Evolutionary conservation across 2,797 vertebrate genomes (phyloP), one percentile per base, ranked within the genome.

Genomic region (Catamblyrhynchus diadema): DNA sequence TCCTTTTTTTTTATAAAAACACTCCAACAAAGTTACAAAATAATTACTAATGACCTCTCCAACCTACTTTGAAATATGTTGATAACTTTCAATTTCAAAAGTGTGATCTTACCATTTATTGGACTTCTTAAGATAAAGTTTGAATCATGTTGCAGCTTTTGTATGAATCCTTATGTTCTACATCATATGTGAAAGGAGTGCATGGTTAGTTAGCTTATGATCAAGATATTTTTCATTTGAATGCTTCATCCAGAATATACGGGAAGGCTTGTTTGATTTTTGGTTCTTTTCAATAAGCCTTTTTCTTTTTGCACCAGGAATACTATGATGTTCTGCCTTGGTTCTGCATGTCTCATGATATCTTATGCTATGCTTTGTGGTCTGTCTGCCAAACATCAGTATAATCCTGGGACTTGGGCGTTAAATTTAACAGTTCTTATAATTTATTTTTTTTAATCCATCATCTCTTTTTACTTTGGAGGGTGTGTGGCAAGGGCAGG

Each of bases 401-500:
- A 69, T 51, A 60, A 65, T 71, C 28, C 22, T 35, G 16, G 14
- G 19, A 8, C 28, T 47, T 78, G 5, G 3, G 8, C 28, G 27
- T 57, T 89, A 84, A 81, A 56, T 39, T 42, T 77, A 71, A 54
- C 20, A 51, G 13, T 64, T 81, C 11, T 59, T 59, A 33, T 7
- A 13, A 24, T 69, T 65, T n/a, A 23, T 33, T 72, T 65, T 65
- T 66, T 91, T 86, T 11, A 12, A 19, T 5, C 6, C 6, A 27
- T 37, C 24, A 41, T 47, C 12, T 47, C 20, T 30, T 64, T 82
- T 53, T 62, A 24, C 10, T n/a, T 64, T 30, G 15, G 15, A 8
- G 4, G 21, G 10, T 41, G 7, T 14, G 8, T 6, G 15, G 9
- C 4, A 19, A 6, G 25, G 20, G 4, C 13, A 11, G 5, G 33